These are phyloP conservation scores for Thaumetopoea pityocampa DNA, from an alignment of 1,140 invertebrate species.

Conservation along the genomic window DNA sequence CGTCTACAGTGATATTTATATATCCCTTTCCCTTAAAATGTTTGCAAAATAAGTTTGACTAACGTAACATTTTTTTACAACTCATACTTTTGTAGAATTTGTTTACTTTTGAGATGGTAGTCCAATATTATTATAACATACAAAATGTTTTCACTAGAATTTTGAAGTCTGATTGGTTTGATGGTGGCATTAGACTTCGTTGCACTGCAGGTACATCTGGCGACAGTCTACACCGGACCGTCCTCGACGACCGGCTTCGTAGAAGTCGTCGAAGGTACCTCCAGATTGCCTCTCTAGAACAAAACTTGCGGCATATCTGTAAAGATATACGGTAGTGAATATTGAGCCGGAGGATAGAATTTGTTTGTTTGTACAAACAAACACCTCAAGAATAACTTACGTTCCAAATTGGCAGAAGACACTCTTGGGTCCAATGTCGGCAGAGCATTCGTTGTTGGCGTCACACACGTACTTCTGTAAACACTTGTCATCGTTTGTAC, in stretches of 20 bases:
- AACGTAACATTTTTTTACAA: too few species aligned
- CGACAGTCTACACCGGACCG: conserved; percentile 89
- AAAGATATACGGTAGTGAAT: too few species aligned
- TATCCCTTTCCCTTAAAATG: too few species aligned
- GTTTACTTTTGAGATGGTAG: conserved; percentile 2
- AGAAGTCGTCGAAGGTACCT: conserved; percentile 86
- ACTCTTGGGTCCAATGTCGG: conserved; percentile 87
- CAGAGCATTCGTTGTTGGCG: conserved; percentile 90
- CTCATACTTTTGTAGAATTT: conserved; percentile 20
- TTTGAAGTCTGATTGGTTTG: conserved; percentile 17
- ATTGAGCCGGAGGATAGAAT: too few species aligned
- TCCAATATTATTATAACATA: too few species aligned
- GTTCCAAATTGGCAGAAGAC: conserved; percentile 95
- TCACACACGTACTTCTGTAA: conserved; percentile 91
- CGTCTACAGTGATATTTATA: conserved; percentile 13
- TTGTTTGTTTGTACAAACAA: too few species aligned
- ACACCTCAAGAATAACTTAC: conserved; percentile 82
- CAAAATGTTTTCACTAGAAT: conserved; percentile 21
- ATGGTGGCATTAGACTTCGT: conserved; percentile 82
- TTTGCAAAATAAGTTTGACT: too few species aligned
- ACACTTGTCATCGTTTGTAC: conserved; percentile 87
- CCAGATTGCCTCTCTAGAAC: conserved; percentile 85
- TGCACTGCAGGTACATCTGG: conserved; percentile 88
- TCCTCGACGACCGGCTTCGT: conserved; percentile 88
- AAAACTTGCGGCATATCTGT: conserved; percentile 90